Evolutionary conservation across 2,888 invertebrate genomes (phyloP), one percentile per base, ranked within the genome.

Genomic region (Hypomecis punctinalis): DNA sequence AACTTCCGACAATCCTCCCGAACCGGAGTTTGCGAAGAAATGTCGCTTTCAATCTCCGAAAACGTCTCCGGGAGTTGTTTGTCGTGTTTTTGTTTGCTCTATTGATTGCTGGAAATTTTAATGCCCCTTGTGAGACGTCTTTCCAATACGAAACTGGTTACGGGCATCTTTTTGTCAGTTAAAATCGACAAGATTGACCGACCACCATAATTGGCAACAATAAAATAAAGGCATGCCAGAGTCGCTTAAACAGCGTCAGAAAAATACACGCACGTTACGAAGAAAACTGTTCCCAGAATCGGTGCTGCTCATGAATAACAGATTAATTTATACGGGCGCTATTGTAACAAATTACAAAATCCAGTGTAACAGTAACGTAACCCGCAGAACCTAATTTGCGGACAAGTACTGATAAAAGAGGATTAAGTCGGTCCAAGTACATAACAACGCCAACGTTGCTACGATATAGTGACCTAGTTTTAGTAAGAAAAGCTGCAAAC

Each of bases 1-100:
- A 85, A 84, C 78, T 89, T 88, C 79, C 73, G 76, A 79, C 79
- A 80, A 76, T 73, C 76, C 74, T 73, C 74, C 61, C 65, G 53
- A 57, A 57, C 39, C 65, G 69, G 72, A 75, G 71, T 74, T 76
- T 61, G 67, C 70, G 72, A 77, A 79, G 76, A 78, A 84, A 78
- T 73, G 79, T 80, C 82, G 77, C 77, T 77, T 81, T 79, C 78
- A 78, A 83, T 85, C 79, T 80, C 60, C 74, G 68, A 76, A 77
- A 79, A 79, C 73, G 74, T 76, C 76, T 68, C 62, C 65, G 51
- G 49, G 77, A 78, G 62, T 78, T 80, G 75, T 79, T 78, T 71
- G 72, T 75, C 69, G 67, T 74, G 75, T 75, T 78, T 79, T 78
- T 77, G 69, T 80, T 78, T 75, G 67, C 70, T 76, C 68, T 75